A percentile compares a stretch with the other conserved stretches of the same genome.
Evolutionary conservation across 2,797 vertebrate species (phyloP).

Genomic region (Coccyzus lansbergi): DNA sequence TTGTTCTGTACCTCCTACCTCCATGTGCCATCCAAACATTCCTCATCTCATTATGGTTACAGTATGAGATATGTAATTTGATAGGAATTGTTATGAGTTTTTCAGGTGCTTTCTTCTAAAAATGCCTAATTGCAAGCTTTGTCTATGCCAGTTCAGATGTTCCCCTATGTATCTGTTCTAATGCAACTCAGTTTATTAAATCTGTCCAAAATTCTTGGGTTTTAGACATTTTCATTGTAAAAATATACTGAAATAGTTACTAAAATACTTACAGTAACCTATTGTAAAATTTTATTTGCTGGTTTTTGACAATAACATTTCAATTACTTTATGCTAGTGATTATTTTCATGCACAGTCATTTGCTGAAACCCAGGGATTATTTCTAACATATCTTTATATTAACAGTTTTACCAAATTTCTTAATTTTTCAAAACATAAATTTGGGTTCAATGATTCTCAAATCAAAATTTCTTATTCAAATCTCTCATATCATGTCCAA

Average conservation of each 20-base stretch:
- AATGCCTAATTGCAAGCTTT: not conserved
- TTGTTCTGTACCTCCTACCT: slow-evolving; percentile 1
- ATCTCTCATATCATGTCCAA: not conserved
- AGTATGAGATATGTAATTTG: slow-evolving; percentile 6
- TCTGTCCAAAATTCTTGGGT: not conserved
- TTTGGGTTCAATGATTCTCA: not conserved
- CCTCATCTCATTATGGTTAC: slow-evolving; percentile 1
- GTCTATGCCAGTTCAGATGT: not conserved
- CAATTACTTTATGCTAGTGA: not conserved
- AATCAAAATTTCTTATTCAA: not conserved
- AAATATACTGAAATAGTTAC: not conserved
- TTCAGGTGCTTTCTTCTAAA: slow-evolving; percentile 1
- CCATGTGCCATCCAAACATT: not conserved
- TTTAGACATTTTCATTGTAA: not conserved
- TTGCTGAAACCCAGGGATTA: not conserved
- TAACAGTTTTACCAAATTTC: not conserved
- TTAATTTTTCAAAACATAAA: not conserved
- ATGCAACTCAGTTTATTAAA: not conserved
- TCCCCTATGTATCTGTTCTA: not conserved
- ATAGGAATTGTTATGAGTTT: not conserved
- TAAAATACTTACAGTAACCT: not conserved
- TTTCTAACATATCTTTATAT: not conserved
- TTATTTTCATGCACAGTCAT: not conserved
- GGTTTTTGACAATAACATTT: not conserved
- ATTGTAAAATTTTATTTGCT: not conserved